A percentile compares a stretch with the other conserved stretches of the same genome.
Conservation (phyloP, 2,888 invertebrate species). For the Latheticus oryzae region DNA sequence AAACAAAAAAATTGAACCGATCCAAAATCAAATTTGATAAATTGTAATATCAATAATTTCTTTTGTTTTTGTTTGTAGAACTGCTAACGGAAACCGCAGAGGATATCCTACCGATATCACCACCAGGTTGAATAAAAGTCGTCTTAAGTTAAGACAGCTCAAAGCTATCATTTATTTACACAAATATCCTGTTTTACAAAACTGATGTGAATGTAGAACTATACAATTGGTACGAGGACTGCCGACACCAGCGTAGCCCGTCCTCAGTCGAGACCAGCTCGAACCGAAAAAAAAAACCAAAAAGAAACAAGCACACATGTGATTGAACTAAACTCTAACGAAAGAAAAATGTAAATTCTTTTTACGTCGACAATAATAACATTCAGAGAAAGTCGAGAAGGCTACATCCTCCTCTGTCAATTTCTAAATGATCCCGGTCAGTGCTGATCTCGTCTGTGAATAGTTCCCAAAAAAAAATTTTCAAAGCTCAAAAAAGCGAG, state of each 20-base stretch:
- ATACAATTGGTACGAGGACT: conserved; percentile 53
- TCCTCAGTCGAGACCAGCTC: conserved; percentile 61
- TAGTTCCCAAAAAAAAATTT: conserved; percentile 27
- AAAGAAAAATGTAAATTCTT: too few relatives aligned
- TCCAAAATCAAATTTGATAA: too few relatives aligned
- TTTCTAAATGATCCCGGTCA: conserved; percentile 45
- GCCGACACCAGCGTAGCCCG: conserved; percentile 53
- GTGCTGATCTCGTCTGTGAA: conserved; percentile 57
- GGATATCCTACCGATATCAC: too few relatives aligned
- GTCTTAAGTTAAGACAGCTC: conserved; percentile 55
- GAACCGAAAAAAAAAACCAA: conserved; percentile 51
- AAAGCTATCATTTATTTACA: conserved; percentile 64
- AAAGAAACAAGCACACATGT: conserved; percentile 45
- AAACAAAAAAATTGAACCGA: too few relatives aligned
- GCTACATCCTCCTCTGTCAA: conserved; percentile 58
- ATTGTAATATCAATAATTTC: too few relatives aligned
- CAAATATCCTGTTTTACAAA: conserved; percentile 64
- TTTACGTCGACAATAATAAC: conserved; percentile 50
- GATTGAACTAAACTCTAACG: conserved; percentile 40
- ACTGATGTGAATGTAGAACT: conserved; percentile 61
- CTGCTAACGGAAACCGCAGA: too few relatives aligned
- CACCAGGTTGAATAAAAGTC: conserved; percentile 17
- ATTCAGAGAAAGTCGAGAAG: conserved; percentile 58
- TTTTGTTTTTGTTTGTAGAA: too few relatives aligned
- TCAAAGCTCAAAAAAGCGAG: conserved; percentile 41